Conservation (phyloP, 2,888 invertebrate genomes). For the Platycnemis pennipes region DNA sequence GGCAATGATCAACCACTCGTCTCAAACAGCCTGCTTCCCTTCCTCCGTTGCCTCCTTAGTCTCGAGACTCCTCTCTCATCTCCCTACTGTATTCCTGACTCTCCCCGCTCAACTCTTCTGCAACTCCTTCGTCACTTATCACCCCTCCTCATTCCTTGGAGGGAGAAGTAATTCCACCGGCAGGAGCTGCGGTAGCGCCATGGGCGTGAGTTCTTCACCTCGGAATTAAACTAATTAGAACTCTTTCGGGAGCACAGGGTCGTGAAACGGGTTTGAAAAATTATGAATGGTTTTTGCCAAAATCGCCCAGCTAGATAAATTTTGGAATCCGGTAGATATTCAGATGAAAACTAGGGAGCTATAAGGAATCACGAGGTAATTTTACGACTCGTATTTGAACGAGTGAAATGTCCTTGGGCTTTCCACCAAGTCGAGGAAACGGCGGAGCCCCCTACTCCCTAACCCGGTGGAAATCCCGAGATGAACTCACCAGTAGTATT, state of each 20-base stretch:
- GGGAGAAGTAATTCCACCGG: background rate
- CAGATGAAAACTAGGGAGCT: too few species aligned
- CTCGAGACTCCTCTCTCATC: background rate
- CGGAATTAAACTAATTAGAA: background rate
- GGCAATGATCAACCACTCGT: conserved; percentile 60
- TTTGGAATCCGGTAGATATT: too few species aligned
- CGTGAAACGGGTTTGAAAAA: background rate
- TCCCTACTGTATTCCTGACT: background rate
- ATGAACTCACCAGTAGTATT: too few species aligned
- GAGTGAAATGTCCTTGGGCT: too few species aligned
- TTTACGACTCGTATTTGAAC: too few species aligned
- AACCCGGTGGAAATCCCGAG: too few species aligned
- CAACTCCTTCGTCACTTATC: background rate
- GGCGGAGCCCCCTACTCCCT: too few species aligned
- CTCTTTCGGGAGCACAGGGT: background rate
- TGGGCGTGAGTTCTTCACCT: background rate
- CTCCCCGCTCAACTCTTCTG: background rate
- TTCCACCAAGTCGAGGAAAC: too few species aligned
- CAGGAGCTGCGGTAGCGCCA: background rate
- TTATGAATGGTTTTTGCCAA: too few species aligned
- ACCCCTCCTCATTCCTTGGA: background rate
- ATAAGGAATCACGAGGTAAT: too few species aligned
- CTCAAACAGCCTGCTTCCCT: background rate
- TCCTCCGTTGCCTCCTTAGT: background rate
- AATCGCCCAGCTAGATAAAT: too few species aligned